phyloP scores from a whole-genome alignment of 2,888 invertebrate genomes.

The Mythimna lalbum region DNA sequence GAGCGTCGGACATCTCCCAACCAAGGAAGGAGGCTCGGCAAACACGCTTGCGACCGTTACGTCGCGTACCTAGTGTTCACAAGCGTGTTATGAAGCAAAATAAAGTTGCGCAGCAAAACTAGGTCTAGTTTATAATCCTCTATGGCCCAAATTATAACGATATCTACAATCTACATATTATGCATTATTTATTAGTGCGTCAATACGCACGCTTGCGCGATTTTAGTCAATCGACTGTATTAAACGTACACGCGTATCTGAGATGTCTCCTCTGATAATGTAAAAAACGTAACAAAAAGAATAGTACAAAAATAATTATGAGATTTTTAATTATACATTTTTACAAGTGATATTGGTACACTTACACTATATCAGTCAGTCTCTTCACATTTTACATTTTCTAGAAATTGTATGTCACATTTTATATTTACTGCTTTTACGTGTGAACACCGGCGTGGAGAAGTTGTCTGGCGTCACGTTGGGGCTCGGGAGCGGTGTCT shows the following conservation, averaged over 20 bases:
- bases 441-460: constrained; percentile 83
- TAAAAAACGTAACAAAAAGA: neutral
- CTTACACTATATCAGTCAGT: constrained; percentile 60
- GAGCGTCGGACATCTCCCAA: neutral
- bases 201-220: too few species aligned
- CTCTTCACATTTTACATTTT: constrained; percentile 72
- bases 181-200: too few species aligned
- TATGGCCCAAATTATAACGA: too few species aligned
- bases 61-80: neutral
- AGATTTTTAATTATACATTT: constrained; percentile 41
- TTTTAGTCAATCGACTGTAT: neutral
- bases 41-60: neutral
- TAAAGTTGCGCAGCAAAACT: neutral
- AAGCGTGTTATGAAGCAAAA: too few species aligned
- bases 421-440: constrained; percentile 83
- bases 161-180: too few species aligned
- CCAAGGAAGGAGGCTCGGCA: neutral
- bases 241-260: too few species aligned
- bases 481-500: constrained; percentile 82
- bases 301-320: neutral
- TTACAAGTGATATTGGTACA: constrained; percentile 50
- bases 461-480: constrained; percentile 84
- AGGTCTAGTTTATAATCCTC: neutral
- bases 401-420: constrained; percentile 76
- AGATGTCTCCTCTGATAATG: too few species aligned